Conservation (phyloP, 2,113 vertebrate species). For the Calidris pugnax region DNA sequence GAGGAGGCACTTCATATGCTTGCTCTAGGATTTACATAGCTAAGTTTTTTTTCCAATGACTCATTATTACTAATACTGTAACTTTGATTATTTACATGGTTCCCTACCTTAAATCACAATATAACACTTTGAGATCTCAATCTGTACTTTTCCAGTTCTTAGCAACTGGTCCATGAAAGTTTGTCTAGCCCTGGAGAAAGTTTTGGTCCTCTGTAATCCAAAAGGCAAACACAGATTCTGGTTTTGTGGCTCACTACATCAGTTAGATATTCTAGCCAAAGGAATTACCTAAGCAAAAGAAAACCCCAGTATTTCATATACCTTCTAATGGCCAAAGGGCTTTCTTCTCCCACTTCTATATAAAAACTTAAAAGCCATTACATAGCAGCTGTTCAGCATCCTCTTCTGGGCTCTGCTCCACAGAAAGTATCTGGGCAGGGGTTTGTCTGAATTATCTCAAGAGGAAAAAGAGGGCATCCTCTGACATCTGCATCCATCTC, state of each 20-base stretch:
- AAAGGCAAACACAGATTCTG: not conserved
- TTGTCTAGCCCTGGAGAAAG: not conserved
- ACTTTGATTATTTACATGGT: not conserved
- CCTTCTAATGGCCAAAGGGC: not conserved
- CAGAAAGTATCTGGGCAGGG: conserved; percentile 44
- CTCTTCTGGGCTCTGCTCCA: conserved; percentile 59
- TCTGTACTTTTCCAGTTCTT: not conserved
- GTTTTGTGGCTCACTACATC: not conserved
- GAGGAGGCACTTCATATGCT: conserved; percentile 12
- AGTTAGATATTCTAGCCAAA: not conserved
- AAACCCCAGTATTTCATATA: not conserved
- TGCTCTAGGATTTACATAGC: not conserved
- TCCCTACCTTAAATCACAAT: not conserved
- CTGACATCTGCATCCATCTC: conserved; percentile 34
- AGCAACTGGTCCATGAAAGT: not conserved
- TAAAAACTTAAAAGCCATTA: not conserved
- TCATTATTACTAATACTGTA: not conserved
- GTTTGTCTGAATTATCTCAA: conserved; percentile 60
- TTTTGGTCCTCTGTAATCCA: not conserved
- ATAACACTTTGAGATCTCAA: not conserved
- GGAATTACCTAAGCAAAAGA: not conserved
- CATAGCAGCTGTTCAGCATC: conserved; percentile 1
- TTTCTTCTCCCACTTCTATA: not conserved
- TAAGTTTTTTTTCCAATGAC: not conserved
- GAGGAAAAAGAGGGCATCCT: conserved; percentile 55